A percentile compares a stretch with the other conserved stretches of the same genome.
phyloP scores from a whole-genome alignment of 2,888 invertebrate species.

The Willowsia nigromaculata region DNA sequence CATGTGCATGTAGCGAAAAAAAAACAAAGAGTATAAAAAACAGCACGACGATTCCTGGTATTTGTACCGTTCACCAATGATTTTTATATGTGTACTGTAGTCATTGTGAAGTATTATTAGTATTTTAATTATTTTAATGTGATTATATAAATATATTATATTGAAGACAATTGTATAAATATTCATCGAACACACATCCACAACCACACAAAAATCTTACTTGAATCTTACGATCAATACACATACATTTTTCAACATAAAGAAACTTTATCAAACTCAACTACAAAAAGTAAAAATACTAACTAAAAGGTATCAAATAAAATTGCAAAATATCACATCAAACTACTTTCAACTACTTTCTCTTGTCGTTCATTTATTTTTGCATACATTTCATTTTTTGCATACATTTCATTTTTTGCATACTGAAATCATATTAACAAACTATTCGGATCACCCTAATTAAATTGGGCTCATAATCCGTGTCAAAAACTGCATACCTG shows the following conservation, averaged over 20 bases:
- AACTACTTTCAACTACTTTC: neutral
- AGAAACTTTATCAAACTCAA: neutral
- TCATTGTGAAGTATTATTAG: constrained; percentile 71
- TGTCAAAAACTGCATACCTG: too few relatives aligned
- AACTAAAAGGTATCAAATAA: neutral
- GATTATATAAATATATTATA: too few relatives aligned
- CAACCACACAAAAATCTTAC: too few relatives aligned
- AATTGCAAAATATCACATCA: neutral
- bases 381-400: neutral
- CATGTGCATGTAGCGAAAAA: neutral
- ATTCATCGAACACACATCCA: neutral
- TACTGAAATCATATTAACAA: neutral
- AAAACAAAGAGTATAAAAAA: too few relatives aligned
- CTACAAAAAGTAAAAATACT: neutral
- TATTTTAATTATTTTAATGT: neutral
- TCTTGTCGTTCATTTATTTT: neutral
- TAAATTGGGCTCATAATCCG: too few relatives aligned
- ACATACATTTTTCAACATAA: neutral
- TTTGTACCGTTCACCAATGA: constrained; percentile 56
- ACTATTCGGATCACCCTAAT: neutral
- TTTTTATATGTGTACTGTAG: constrained; percentile 62
- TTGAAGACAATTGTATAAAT: neutral
- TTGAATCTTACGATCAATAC: neutral
- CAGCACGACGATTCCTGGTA: neutral
- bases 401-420: neutral